Conservation (phyloP, 1,140 invertebrate genomes). For the Drosophila santomea region DNA sequence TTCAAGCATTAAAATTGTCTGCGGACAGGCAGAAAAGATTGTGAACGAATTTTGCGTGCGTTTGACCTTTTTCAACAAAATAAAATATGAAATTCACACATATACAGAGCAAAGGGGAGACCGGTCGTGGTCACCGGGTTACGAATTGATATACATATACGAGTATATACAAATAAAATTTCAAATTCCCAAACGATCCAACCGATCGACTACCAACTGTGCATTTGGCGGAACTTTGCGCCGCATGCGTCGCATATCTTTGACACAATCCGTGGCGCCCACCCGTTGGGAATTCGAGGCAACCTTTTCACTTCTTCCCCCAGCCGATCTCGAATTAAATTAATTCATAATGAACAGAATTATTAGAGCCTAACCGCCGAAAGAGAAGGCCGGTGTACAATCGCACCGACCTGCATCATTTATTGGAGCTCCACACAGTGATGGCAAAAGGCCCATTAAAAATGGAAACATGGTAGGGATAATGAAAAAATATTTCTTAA, state of each 20-base stretch:
- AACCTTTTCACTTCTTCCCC: conserved; percentile 66
- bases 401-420: conserved; percentile 26
- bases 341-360: conserved; percentile 81
- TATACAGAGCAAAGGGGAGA: conserved; percentile 41
- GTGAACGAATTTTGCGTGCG: conserved; percentile 73
- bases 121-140: conserved; percentile 28
- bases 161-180: conserved; percentile 28
- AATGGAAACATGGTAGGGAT: too few species aligned
- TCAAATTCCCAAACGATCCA: conserved; percentile 38
- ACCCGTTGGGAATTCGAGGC: conserved; percentile 73
- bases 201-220: conserved; percentile 71
- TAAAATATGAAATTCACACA: conserved; percentile 52
- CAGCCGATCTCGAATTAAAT: conserved; percentile 67
- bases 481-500: neutral
- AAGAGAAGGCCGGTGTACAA: conserved; percentile 20
- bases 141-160: conserved; percentile 36
- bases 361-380: conserved; percentile 67
- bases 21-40: conserved; percentile 21
- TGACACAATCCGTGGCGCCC: conserved; percentile 81
- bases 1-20: conserved; percentile 39
- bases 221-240: conserved; percentile 81
- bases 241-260: conserved; percentile 81
- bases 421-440: conserved; percentile 8
- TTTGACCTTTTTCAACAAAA: conserved; percentile 69
- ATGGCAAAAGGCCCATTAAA: conserved; percentile 25